A percentile compares a stretch with the other conserved stretches of the same genome.
These are phyloP conservation scores for Sciurus niger DNA, from an alignment of 2,113 vertebrate species.

Conservation along the genomic window DNA sequence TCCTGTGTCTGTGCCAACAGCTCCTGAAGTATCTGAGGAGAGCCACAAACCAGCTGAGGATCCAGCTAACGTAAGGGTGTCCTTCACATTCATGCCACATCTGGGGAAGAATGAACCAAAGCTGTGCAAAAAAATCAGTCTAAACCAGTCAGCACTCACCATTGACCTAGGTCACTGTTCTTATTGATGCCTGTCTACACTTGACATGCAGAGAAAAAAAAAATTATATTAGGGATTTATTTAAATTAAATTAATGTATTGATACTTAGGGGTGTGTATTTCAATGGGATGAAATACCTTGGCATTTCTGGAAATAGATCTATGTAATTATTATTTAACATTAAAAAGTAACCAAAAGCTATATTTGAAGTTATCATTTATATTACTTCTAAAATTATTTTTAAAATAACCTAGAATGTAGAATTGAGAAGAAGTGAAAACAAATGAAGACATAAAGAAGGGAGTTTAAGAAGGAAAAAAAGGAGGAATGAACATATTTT, in stretches of 20 bases:
- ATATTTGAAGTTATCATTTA: not conserved
- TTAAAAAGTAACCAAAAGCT: not conserved
- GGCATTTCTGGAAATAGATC: not conserved
- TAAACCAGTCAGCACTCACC: not conserved
- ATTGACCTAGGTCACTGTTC: too few species aligned
- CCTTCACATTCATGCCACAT: not conserved
- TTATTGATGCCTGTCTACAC: not conserved
- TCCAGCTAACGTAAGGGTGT: constrained; percentile 92
- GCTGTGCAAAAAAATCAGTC: fast-evolving
- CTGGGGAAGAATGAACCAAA: not conserved
- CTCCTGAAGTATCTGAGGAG: constrained; percentile 94
- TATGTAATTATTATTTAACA: not conserved
- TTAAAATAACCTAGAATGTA: not conserved
- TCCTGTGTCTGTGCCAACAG: constrained; percentile 96
- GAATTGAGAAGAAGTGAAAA: not conserved
- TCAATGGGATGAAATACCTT: not conserved
- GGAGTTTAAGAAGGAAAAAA: not conserved
- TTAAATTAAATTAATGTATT: not conserved
- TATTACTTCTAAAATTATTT: not conserved
- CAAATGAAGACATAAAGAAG: constrained; percentile 50
- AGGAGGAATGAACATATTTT: not conserved
- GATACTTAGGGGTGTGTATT: not conserved
- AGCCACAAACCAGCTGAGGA: constrained; percentile 92
- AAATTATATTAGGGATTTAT: not conserved
- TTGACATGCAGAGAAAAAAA: not conserved